A percentile compares a stretch with the other conserved stretches of the same genome.
Evolutionary conservation across 2,113 vertebrate species (phyloP).

Genomic region (Nothocercus nigrocapillus): DNA sequence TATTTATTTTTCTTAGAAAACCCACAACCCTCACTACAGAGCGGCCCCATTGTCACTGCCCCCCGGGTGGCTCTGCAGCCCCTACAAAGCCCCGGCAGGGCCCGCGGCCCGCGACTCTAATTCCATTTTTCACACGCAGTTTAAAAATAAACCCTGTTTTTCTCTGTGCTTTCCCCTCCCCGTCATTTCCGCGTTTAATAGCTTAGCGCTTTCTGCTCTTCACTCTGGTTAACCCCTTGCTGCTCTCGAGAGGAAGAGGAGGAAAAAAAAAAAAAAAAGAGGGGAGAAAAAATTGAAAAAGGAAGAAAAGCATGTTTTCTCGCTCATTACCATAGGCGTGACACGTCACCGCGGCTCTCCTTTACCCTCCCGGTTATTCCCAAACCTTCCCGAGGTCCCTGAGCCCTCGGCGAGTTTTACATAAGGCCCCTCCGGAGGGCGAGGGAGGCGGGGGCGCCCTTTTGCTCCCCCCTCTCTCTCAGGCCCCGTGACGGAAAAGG

Average conservation of each 20-base stretch:
- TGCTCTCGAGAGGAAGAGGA: not conserved
- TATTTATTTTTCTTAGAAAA: not conserved
- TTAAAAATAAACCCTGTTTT: conserved; percentile 49
- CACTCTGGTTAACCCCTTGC: conserved; percentile 67
- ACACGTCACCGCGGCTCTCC: conserved; percentile 53
- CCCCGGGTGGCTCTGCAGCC: not conserved
- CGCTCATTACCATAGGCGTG: conserved; percentile 60
- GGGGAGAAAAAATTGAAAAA: not conserved
- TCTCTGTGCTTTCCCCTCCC: conserved; percentile 19
- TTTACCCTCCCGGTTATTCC: conserved; percentile 58
- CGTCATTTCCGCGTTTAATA: conserved; percentile 51
- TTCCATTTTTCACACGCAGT: not conserved
- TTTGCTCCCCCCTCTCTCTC: not conserved
- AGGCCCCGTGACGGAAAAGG: not conserved
- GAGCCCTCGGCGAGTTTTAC: conserved; percentile 17
- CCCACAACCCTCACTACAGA: not conserved
- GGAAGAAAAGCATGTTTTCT: conserved; percentile 17
- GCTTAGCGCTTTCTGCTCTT: conserved; percentile 13
- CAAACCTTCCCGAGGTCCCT: conserved; percentile 45
- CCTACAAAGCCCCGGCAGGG: not conserved
- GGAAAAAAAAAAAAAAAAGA: not conserved
- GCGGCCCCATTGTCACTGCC: no score
- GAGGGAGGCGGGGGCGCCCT: not conserved
- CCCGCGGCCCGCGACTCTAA: not conserved
- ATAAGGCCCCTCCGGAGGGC: conserved; percentile 17